Conservation (phyloP, 2,113 vertebrate species). For the Colius striatus region DNA sequence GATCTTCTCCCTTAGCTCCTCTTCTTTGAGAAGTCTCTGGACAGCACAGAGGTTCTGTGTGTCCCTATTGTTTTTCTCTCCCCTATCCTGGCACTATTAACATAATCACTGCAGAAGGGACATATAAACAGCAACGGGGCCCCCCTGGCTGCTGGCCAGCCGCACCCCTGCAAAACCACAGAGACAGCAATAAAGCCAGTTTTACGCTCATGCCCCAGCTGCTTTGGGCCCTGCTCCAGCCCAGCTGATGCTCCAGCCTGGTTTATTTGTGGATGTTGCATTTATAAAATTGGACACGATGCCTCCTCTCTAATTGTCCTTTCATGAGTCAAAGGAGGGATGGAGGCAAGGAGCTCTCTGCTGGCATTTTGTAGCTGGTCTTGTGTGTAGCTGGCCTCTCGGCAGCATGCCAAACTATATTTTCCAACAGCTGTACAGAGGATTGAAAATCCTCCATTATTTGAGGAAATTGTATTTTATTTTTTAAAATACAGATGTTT, state of each 20-base stretch:
- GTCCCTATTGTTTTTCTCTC: background rate
- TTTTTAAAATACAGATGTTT: background rate
- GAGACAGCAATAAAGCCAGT: slow-evolving; percentile 33
- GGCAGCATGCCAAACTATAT: background rate
- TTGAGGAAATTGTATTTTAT: background rate
- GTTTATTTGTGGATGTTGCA: slow-evolving; percentile 34
- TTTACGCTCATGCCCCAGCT: slow-evolving; percentile 41
- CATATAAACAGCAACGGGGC: background rate
- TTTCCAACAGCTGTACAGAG: background rate
- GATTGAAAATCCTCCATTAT: background rate
- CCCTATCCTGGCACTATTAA: background rate
- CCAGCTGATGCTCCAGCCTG: slow-evolving; percentile 51
- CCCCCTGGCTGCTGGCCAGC: slow-evolving; percentile 50
- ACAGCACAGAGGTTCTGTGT: background rate
- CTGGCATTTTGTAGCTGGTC: background rate
- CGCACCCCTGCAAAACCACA: slow-evolving; percentile 46
- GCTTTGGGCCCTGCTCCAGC: slow-evolving; percentile 42
- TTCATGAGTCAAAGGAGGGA: background rate
- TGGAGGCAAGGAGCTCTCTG: background rate
- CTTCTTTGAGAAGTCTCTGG: background rate
- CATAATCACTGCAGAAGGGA: background rate
- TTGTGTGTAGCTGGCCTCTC: background rate
- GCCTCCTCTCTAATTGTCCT: slow-evolving; percentile 26
- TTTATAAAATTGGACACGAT: slow-evolving; percentile 10
- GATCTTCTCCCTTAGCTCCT: background rate